These are phyloP conservation scores for Spongilla lacustris DNA, from an alignment of 37 sponge, comb jelly and placozoan species.

Conservation along the genomic window DNA sequence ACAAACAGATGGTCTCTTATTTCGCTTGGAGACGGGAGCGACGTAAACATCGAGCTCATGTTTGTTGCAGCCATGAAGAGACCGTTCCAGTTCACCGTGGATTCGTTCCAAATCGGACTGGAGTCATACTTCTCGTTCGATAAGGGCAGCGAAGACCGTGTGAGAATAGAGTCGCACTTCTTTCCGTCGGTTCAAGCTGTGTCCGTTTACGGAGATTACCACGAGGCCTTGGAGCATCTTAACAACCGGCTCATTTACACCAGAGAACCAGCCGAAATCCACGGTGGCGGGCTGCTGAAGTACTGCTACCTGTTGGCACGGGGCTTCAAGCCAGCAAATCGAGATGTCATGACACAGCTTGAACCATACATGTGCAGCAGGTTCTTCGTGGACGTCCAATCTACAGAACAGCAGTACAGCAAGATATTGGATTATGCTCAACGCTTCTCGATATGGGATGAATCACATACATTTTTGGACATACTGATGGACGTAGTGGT, in stretches of 20 bases:
- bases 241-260: slow-evolving; percentile 88
- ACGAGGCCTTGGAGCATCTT: slow-evolving; percentile 86
- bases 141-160: slow-evolving; percentile 14
- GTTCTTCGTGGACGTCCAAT: slow-evolving; percentile 92
- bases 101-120: slow-evolving; percentile 90
- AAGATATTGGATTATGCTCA: slow-evolving; percentile 66
- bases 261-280: slow-evolving; percentile 82
- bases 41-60: slow-evolving; percentile 83
- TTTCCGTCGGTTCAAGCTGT: slow-evolving; percentile 84
- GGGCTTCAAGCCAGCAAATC: slow-evolving; percentile 77
- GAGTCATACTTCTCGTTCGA: slow-evolving; percentile 62
- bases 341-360: slow-evolving; percentile 52
- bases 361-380: slow-evolving; percentile 95
- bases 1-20: slow-evolving; percentile 86
- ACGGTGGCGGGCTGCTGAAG: slow-evolving; percentile 96
- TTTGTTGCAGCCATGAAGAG: slow-evolving; percentile 87
- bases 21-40: slow-evolving; percentile 64
- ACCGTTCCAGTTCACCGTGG: slow-evolving; percentile 92
- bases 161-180: slow-evolving; percentile 45
- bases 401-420: slow-evolving; percentile 38
- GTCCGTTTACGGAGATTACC: slow-evolving; percentile 77
- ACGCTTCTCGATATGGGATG: neutral
- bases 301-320: slow-evolving; percentile 82
- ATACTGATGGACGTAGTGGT: slow-evolving; percentile 43
- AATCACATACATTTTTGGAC: slow-evolving; percentile 41